Conservation (phyloP, 2,888 invertebrate genomes). For the Amphipyra tragopoginis region DNA sequence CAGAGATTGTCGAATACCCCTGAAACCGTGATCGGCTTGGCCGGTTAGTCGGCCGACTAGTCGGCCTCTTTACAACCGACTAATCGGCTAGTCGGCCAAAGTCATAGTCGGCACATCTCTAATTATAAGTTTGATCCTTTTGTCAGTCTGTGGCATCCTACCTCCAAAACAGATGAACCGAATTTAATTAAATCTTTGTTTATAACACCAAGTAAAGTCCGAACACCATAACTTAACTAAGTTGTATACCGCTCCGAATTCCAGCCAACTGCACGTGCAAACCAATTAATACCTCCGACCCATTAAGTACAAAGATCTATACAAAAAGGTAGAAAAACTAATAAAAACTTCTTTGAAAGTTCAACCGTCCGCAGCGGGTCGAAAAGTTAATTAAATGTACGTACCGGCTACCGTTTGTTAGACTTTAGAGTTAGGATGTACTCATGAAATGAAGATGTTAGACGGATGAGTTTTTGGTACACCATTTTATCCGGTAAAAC, state of each 20-base stretch:
- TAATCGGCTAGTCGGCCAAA: no score
- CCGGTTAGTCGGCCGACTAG: no score
- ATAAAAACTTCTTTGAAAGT: slow-evolving; percentile 54
- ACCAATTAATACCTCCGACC: slow-evolving; percentile 48
- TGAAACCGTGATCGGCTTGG: no score
- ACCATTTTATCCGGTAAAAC: background rate
- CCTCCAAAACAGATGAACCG: no score
- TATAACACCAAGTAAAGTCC: no score
- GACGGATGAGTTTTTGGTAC: slow-evolving; percentile 10
- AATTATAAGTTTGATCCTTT: no score
- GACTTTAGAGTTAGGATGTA: slow-evolving; percentile 47
- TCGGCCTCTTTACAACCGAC: no score
- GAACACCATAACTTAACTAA: background rate
- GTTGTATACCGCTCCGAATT: slow-evolving; percentile 5
- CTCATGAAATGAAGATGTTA: slow-evolving; percentile 18
- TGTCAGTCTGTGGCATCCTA: no score
- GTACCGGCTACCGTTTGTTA: slow-evolving; percentile 44
- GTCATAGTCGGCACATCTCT: no score
- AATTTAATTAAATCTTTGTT: no score
- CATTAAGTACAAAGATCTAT: slow-evolving; percentile 56
- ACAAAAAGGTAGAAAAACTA: slow-evolving; percentile 49
- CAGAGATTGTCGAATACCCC: no score
- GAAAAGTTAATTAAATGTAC: slow-evolving; percentile 60
- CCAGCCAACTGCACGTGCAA: slow-evolving; percentile 32
- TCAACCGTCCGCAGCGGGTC: slow-evolving; percentile 35